Conservation (phyloP, 2,888 invertebrate genomes). For the Dolichopus griseipennis region DNA sequence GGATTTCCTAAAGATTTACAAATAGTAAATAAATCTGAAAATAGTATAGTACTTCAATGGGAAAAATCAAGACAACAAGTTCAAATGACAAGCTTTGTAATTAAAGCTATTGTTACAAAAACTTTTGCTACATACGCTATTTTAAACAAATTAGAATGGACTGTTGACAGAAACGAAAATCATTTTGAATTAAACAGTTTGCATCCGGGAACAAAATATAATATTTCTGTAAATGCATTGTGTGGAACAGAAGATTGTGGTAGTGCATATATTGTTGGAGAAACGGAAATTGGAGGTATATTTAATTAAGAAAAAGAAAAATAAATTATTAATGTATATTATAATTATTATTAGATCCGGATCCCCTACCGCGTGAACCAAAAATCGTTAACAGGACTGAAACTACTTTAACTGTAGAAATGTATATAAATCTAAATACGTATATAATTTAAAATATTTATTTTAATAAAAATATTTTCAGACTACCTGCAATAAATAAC, state of each 20-base stretch:
- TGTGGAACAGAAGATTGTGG: slow-evolving; percentile 53
- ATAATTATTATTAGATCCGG: slow-evolving; percentile 50
- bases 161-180: slow-evolving; percentile 51
- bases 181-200: slow-evolving; percentile 53
- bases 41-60: slow-evolving; percentile 54
- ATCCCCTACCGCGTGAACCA: slow-evolving; percentile 62
- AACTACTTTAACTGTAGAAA: slow-evolving; percentile 55
- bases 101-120: slow-evolving; percentile 48
- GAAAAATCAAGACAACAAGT: slow-evolving; percentile 48
- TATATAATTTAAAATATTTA: not conserved
- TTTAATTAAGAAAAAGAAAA: not conserved
- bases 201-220: slow-evolving; percentile 67
- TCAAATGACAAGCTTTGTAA: slow-evolving; percentile 49
- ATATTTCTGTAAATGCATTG: slow-evolving; percentile 60
- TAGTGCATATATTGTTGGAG: slow-evolving; percentile 48
- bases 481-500: slow-evolving; percentile 56
- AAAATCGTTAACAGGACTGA: slow-evolving; percentile 53
- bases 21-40: slow-evolving; percentile 53
- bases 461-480: not conserved
- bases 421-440: slow-evolving; percentile 36
- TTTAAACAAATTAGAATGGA: slow-evolving; percentile 48
- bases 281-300: slow-evolving; percentile 57
- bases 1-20: slow-evolving; percentile 59
- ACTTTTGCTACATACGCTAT: slow-evolving; percentile 50
- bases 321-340: not conserved